A percentile compares a stretch with the other conserved stretches of the same genome.
Conservation (phyloP, 2,797 vertebrate genomes). For the Liparis tanakae region DNA sequence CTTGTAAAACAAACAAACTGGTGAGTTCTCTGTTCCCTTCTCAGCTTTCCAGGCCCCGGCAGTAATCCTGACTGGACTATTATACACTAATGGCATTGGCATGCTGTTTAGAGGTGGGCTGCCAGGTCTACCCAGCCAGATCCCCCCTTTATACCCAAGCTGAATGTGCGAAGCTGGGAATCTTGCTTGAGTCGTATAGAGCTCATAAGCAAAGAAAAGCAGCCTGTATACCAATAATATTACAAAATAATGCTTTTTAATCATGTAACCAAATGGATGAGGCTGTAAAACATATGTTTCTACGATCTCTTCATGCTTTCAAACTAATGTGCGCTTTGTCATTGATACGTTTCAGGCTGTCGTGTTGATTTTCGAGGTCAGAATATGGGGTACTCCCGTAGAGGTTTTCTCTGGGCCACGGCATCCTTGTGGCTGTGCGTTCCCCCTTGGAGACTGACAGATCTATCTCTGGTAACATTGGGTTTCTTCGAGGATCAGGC, state of each 20-base stretch:
- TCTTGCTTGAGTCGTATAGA: constrained; percentile 25
- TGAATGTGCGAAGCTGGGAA: constrained; percentile 52
- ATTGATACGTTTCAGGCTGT: constrained; percentile 40
- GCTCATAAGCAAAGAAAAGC: constrained; percentile 30
- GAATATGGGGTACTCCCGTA: constrained; percentile 62
- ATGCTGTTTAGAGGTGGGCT: constrained; percentile 65
- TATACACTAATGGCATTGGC: constrained; percentile 77
- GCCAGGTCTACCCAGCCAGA: constrained; percentile 69
- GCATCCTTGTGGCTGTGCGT: constrained; percentile 44
- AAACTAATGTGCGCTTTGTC: constrained; percentile 21
- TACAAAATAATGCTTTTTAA: constrained; percentile 22
- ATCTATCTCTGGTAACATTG: constrained; percentile 56
- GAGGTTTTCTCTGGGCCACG: constrained; percentile 59
- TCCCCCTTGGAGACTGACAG: constrained; percentile 50
- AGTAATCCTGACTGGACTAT: constrained; percentile 78
- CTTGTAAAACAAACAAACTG: constrained; percentile 80
- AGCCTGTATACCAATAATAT: constrained; percentile 17
- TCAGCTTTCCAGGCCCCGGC: constrained; percentile 67
- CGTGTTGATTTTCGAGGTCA: constrained; percentile 60
- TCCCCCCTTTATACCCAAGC: constrained; percentile 63
- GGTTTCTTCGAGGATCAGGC: constrained; percentile 55
- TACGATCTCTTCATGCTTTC: neutral
- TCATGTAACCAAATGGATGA: constrained; percentile 7
- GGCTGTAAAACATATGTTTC: neutral
- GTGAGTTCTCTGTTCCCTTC: constrained; percentile 69